Percentiles rank a stretch among this genome's conserved stretches.
Evolutionary conservation across 1,140 invertebrate genomes (phyloP).

Genomic region (Lysiphlebus fabarum): DNA sequence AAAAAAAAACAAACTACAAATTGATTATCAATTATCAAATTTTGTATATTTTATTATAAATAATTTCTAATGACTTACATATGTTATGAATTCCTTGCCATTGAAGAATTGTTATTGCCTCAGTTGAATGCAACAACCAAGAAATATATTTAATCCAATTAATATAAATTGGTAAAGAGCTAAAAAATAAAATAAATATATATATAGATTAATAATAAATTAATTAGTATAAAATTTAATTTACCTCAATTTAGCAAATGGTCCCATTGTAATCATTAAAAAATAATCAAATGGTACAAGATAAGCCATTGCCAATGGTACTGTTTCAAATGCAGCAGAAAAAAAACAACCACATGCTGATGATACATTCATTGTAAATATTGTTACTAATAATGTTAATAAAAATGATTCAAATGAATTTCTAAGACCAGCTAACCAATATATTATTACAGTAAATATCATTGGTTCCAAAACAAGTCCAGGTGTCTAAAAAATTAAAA

Average conservation of each 20-base stretch:
- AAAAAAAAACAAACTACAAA: neutral
- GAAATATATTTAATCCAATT: constrained; percentile 85
- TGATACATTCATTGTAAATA: constrained; percentile 78
- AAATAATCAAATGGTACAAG: constrained; percentile 84
- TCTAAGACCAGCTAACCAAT: constrained; percentile 74
- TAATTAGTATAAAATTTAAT: constrained; percentile 11
- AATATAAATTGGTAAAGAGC: constrained; percentile 74
- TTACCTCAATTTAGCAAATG: constrained; percentile 79
- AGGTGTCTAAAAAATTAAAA: constrained; percentile 62
- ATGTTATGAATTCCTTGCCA: constrained; percentile 76
- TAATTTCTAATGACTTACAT: constrained; percentile 59
- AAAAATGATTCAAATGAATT: constrained; percentile 65
- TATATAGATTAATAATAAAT: constrained; percentile 1
- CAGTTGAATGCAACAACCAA: constrained; percentile 90
- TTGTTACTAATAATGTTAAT: constrained; percentile 64
- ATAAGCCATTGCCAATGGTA: constrained; percentile 76
- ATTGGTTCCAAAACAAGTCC: constrained; percentile 74
- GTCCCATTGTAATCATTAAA: constrained; percentile 82
- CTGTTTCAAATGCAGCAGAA: constrained; percentile 76
- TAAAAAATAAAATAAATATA: constrained; percentile 45
- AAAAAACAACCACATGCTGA: constrained; percentile 82
- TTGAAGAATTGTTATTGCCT: constrained; percentile 78
- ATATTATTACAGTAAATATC: constrained; percentile 72
- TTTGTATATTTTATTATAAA: neutral
- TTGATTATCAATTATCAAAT: neutral